Evolutionary conservation across 1,140 invertebrate species (phyloP).

Genomic region (Coptotermes formosanus): DNA sequence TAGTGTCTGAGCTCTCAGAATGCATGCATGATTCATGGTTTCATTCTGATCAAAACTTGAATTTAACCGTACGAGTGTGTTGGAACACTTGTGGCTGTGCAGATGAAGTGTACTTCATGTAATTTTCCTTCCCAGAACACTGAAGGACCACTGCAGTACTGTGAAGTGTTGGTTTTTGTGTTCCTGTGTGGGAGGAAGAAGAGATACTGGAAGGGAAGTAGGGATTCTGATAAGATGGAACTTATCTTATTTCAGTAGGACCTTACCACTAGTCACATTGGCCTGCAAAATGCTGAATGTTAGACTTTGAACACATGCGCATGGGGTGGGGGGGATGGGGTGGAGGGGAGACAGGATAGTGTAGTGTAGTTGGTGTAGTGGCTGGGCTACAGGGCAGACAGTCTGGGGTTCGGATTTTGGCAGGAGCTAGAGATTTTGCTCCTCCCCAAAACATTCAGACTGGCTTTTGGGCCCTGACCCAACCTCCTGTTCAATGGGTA

Average conservation of each 20-base stretch:
- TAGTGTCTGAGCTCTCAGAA: not conserved
- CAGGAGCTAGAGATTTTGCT: too few relatives aligned
- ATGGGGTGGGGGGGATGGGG: too few relatives aligned
- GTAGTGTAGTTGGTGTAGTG: too few relatives aligned
- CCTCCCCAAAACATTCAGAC: too few relatives aligned
- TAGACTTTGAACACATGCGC: too few relatives aligned
- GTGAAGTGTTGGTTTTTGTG: not conserved
- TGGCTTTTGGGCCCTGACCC: too few relatives aligned
- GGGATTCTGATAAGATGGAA: not conserved
- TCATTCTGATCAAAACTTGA: not conserved
- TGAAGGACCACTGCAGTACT: not conserved
- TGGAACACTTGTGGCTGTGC: not conserved
- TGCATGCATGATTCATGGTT: not conserved
- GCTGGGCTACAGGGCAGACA: too few relatives aligned
- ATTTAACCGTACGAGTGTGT: not conserved
- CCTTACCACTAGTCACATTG: not conserved
- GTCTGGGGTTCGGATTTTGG: too few relatives aligned
- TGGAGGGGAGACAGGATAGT: too few relatives aligned
- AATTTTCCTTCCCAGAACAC: too few relatives aligned
- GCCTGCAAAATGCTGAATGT: not conserved
- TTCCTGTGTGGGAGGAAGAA: not conserved
- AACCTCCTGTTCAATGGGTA: too few relatives aligned
- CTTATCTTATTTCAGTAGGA: not conserved
- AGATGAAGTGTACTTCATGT: not conserved
- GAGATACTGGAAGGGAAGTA: slow-evolving; percentile 14